These are phyloP conservation scores for Orchesella cincta DNA, from an alignment of 1,140 invertebrate species.

Conservation along the genomic window DNA sequence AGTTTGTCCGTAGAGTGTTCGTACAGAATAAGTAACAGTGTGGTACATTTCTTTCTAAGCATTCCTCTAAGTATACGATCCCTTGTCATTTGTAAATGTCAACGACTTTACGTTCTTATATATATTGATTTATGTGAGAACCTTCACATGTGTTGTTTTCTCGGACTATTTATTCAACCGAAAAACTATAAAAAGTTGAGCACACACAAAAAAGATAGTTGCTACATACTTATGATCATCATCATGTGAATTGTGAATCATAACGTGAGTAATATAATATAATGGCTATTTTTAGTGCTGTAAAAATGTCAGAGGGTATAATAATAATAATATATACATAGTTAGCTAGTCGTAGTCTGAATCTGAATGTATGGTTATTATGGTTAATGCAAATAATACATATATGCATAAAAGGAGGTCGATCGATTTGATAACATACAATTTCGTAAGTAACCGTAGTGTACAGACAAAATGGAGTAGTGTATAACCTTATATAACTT, in stretches of 20 bases:
- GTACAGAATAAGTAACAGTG: no score
- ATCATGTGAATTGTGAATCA: background rate
- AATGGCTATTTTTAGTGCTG: background rate
- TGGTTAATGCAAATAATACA: background rate
- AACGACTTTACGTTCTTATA: no score
- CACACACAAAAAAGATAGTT: background rate
- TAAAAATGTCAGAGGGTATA: no score
- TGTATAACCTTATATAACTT: no score
- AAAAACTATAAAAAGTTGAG: background rate
- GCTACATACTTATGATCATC: background rate
- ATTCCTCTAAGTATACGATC: no score
- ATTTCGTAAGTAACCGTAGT: no score
- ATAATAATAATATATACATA: background rate
- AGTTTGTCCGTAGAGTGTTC: no score
- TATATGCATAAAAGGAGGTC: no score
- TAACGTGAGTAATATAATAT: background rate
- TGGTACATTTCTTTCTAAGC: no score
- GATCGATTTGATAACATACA: no score
- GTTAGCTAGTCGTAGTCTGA: background rate
- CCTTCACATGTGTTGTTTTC: background rate
- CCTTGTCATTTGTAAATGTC: no score
- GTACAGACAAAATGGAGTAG: no score
- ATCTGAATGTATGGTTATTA: background rate
- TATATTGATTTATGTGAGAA: background rate
- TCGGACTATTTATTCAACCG: background rate